Conservation (phyloP, 2,888 invertebrate genomes). For the Branchellion lobata region DNA sequence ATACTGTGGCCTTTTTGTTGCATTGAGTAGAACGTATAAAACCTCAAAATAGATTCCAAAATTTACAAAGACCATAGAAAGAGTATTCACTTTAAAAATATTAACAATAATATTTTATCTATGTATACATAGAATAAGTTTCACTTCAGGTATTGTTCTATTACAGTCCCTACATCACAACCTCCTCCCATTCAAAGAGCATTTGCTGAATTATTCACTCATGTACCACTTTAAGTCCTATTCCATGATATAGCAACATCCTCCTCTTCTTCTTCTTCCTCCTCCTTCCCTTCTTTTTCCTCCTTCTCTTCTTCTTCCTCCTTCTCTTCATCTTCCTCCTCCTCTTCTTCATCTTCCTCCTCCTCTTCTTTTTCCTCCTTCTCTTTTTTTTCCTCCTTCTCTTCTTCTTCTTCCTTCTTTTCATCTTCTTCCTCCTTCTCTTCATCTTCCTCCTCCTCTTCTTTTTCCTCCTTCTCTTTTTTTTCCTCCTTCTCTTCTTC, state of each 20-base stretch:
- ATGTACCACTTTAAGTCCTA: slow-evolving; percentile 13
- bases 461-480: neutral
- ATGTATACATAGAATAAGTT: no score
- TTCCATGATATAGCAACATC: slow-evolving; percentile 8
- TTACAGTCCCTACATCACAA: no score
- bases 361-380: neutral
- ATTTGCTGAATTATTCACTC: neutral
- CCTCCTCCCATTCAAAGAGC: no score
- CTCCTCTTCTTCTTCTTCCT: slow-evolving; percentile 4
- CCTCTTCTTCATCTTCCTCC: neutral
- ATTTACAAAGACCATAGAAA: no score
- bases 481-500: no score
- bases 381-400: neutral
- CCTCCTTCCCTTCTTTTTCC: neutral
- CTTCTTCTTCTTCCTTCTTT: neutral
- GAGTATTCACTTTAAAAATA: no score
- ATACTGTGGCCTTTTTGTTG: no score
- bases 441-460: neutral
- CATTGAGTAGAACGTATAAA: no score
- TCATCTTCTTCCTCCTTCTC: neutral
- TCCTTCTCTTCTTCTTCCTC: neutral
- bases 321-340: neutral
- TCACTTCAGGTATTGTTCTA: no score
- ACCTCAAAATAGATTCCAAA: no score
- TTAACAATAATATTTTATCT: no score